Percentiles rank a stretch among this genome's conserved stretches.
Evolutionary conservation across 1,140 invertebrate species (phyloP).

Genomic region (Hydropsyche tenuis): DNA sequence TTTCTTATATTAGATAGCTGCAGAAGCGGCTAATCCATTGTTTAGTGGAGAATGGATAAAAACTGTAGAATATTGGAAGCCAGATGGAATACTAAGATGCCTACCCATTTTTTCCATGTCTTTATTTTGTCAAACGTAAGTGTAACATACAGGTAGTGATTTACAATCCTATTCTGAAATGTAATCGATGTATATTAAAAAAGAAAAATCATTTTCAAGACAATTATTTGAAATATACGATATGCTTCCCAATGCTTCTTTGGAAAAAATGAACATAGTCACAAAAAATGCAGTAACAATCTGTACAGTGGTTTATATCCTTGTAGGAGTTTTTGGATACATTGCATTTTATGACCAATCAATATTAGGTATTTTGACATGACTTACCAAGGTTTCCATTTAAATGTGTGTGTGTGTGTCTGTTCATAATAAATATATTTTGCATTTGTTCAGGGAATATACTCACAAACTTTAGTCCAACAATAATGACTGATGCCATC

Average conservation of each 20-base stretch:
- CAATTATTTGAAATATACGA: slow-evolving; percentile 97
- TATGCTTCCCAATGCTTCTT: slow-evolving; percentile 81
- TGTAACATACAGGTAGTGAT: too few relatives aligned
- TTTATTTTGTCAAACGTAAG: slow-evolving; percentile 91
- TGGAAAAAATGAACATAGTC: slow-evolving; percentile 88
- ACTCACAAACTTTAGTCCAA: slow-evolving; percentile 82
- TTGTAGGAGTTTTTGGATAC: slow-evolving; percentile 94
- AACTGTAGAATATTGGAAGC: slow-evolving; percentile 83
- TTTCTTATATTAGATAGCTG: slow-evolving; percentile 67
- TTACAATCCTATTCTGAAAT: too few relatives aligned
- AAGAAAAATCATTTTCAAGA: slow-evolving; percentile 60
- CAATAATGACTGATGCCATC: slow-evolving; percentile 82
- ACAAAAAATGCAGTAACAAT: slow-evolving; percentile 89
- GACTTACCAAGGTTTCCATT: background rate
- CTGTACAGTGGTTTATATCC: slow-evolving; percentile 85
- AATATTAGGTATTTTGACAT: slow-evolving; percentile 64
- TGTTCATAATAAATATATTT: background rate
- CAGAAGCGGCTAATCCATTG: slow-evolving; percentile 77
- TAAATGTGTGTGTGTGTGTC: background rate
- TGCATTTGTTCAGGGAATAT: slow-evolving; percentile 80
- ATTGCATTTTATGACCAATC: slow-evolving; percentile 84
- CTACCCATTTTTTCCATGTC: slow-evolving; percentile 96
- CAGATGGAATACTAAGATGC: slow-evolving; percentile 84
- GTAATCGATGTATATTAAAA: slow-evolving; percentile 2
- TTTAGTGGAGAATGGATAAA: slow-evolving; percentile 75